Evolutionary conservation across 2,113 vertebrate species (phyloP).

Genomic region (Ovibos moschatus): DNA sequence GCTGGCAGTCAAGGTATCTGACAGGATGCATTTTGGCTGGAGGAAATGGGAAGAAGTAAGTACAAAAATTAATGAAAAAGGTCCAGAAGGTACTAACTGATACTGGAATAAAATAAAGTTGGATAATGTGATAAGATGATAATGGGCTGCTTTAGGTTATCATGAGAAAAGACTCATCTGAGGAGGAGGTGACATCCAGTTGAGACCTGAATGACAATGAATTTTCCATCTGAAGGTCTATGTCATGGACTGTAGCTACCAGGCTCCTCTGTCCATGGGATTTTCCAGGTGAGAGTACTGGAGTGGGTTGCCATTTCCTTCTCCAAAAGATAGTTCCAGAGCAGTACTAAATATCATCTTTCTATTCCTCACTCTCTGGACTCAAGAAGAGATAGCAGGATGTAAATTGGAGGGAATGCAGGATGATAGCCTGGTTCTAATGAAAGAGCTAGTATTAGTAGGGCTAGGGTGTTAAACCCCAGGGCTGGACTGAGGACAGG

Average conservation of each 20-base stretch:
- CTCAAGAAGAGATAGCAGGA: background rate
- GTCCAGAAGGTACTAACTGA: background rate
- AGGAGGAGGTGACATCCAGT: background rate
- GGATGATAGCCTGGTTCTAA: background rate
- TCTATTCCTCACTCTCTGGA: background rate
- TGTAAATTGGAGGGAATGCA: background rate
- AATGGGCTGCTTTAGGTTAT: background rate
- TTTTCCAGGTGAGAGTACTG: too few species aligned
- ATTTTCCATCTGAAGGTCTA: background rate
- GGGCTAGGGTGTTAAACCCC: too few species aligned
- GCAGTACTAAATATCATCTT: background rate
- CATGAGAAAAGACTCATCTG: background rate
- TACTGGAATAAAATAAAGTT: background rate
- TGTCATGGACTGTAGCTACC: background rate
- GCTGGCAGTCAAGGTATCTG: background rate
- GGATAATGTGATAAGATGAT: background rate
- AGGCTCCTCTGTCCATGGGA: too few species aligned
- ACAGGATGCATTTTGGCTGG: background rate
- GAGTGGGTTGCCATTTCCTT: too few species aligned
- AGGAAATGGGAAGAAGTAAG: background rate
- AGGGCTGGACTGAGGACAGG: background rate
- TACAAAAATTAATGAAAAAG: background rate
- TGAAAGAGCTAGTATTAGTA: background rate
- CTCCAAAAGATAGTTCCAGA: background rate
- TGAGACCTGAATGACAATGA: background rate